Base-by-base conservation (phyloP, 2,113 vertebrate species). In the Proterorhinus semilunaris region DNA sequence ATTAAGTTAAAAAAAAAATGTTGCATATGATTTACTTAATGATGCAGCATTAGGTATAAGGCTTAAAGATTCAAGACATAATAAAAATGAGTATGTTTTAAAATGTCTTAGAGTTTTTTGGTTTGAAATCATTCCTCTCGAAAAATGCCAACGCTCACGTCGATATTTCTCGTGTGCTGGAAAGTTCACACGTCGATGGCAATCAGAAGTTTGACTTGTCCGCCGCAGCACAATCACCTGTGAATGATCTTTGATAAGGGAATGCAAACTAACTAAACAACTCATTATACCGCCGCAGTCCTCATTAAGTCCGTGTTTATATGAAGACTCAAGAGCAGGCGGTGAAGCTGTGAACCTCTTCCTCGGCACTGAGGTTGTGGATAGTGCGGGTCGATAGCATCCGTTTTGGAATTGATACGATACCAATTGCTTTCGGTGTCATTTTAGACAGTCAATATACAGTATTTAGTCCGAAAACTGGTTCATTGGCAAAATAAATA, bases 1-100 rank as follows among this genome's bases (percentile, higher is more conserved):
- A 76, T 85, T 75, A 36, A 36, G 27, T 21, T 1, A 21, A 85
- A 78, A 61, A 72, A 71, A 73, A 52, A 57, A 74, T 71, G 63
- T 75, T 46, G 62, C 72, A 72, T n/a, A 68, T 55, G 67, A 69
- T 71, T 66, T 62, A 64, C 12, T 51, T 68, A 75, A 73, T 76
- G 65, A 71, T 71, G 74, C 51, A 21, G 47, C 12, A 70, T 80
- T 77, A 71, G 45, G 10, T 12, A 36, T 36, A 69, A 75, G 74
- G 73, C 79, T 76, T 68, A 80, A 50, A 47, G 68, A 74, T 63
- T 51, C 1, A 58, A 36, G 9, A 65, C 54, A 66, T 53, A 15
- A 43, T n/a, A n/a, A 2, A 68, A 65, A 36, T 5, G 6, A 8
- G 49, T 44, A 73, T 36, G 27, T 36, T 36, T 36, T 36, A 36